These are phyloP conservation scores for Salvelinus alpinus DNA, from an alignment of 2,113 vertebrate species.

Conservation along the genomic window DNA sequence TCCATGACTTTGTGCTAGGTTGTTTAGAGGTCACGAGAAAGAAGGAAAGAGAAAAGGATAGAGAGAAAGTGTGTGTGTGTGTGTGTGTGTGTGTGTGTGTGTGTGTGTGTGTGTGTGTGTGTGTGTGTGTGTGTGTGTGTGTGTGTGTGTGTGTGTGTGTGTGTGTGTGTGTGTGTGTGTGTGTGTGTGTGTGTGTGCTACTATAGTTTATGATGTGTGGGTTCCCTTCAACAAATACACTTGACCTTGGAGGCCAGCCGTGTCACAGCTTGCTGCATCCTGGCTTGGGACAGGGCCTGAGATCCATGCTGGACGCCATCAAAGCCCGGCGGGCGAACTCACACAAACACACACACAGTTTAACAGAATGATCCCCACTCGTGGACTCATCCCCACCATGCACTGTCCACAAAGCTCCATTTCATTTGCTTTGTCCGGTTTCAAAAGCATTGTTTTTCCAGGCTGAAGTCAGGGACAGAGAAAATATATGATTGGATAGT, in stretches of 20 bases:
- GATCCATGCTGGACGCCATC: background rate
- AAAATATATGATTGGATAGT: too few relatives aligned
- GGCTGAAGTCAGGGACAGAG: too few relatives aligned
- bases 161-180: conserved; percentile 1
- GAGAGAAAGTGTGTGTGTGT: background rate
- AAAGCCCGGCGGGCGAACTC: background rate
- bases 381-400: too few relatives aligned
- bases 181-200: background rate
- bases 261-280: background rate
- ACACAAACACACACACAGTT: background rate
- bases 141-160: background rate
- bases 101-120: background rate
- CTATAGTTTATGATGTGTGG: background rate
- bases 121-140: background rate
- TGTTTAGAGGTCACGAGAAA: background rate
- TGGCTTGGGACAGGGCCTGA: background rate
- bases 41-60: background rate
- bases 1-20: background rate
- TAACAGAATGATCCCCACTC: background rate
- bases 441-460: too few relatives aligned
- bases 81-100: background rate
- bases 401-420: too few relatives aligned
- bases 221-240: background rate
- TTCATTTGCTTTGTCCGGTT: background rate
- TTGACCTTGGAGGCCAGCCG: background rate